Base-by-base conservation (phyloP, 2,797 vertebrate genomes). In the Parambassis ranga region DNA sequence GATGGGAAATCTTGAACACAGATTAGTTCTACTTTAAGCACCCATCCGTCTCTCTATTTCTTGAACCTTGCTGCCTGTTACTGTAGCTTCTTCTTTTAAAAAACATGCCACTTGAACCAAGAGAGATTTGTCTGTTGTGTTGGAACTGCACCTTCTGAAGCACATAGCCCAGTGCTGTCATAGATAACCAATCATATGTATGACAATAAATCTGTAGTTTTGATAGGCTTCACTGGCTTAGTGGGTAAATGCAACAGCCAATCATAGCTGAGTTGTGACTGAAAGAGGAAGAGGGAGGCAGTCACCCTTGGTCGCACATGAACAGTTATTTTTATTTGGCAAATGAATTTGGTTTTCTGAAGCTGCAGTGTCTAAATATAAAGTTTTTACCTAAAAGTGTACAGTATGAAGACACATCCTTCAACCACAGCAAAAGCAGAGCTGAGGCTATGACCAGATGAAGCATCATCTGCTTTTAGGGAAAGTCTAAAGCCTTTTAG, bases 161-260 rank as follows among this genome's bases (percentile, higher is more conserved):
- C 22, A 72, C 38, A 50, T n/a, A 55, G 26, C 15, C 42, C 41
- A 58, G 79, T 64, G 68, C 65, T 43, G 63, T 62, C 65, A 66
- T 24, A 60, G 46, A 42, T 70, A 58, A 74, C 69, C 57, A 75
- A 69, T 42, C 47, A 18, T 18, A 43, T 35, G 46, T 61, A 49
- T 59, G 48, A n/a, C 52, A 35, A 23, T 10, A 31, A 31, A 16
- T 43, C 38, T 69, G 39, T 35, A 60, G 44, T 81, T 85, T 36
- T 75, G 69, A 70, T 75, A 44, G 42, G 50, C 52, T 62, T 74
- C 50, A 48, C 65, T 33, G 65, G 71, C 64, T 77, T 68, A 58
- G 70, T 60, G 74, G 74, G 56, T 63, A 75, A 77, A 73, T 59
- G 49, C 20, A 23, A 57, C 69, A 65, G 28, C 59, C 68, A 65